These are phyloP conservation scores for Numenius arquata DNA, from an alignment of 2,113 vertebrate species.

Conservation along the genomic window DNA sequence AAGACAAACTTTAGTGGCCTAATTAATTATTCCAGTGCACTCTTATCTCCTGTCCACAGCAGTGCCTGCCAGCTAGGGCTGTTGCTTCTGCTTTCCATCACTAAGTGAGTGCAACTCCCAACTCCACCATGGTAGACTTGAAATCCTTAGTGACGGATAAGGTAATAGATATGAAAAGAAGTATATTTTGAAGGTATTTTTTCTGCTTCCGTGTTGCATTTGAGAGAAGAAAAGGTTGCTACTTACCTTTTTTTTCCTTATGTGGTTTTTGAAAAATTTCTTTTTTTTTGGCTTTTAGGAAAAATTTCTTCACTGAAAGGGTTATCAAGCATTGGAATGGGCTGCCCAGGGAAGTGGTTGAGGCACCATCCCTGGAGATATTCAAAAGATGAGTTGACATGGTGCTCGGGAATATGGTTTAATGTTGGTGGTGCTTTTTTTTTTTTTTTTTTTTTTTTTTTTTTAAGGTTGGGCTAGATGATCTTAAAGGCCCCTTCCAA, in stretches of 20 bases:
- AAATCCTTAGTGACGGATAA: not conserved
- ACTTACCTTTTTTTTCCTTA: not conserved
- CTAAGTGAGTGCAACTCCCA: not conserved
- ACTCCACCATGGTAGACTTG: not conserved
- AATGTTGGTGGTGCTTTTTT: no score
- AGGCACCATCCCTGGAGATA: no score
- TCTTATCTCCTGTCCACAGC: not conserved
- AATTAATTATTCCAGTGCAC: not conserved
- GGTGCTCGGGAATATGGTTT: no score
- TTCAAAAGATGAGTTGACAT: no score
- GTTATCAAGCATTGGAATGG: no score
- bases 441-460: no score
- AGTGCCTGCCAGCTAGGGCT: not conserved
- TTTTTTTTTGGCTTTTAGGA: no score
- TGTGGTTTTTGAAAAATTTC: not conserved
- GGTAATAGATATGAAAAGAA: not conserved
- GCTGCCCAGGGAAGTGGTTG: no score
- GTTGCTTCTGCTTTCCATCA: not conserved
- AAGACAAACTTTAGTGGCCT: not conserved
- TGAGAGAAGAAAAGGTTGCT: not conserved
- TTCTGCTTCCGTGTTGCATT: not conserved
- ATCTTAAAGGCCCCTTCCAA: no score
- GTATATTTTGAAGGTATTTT: not conserved
- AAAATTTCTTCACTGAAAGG: no score
- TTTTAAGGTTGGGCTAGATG: no score